Percentiles rank a stretch among this genome's conserved stretches.
phyloP scores from a whole-genome alignment of 1,140 invertebrate genomes.

The Fopius arisanus region DNA sequence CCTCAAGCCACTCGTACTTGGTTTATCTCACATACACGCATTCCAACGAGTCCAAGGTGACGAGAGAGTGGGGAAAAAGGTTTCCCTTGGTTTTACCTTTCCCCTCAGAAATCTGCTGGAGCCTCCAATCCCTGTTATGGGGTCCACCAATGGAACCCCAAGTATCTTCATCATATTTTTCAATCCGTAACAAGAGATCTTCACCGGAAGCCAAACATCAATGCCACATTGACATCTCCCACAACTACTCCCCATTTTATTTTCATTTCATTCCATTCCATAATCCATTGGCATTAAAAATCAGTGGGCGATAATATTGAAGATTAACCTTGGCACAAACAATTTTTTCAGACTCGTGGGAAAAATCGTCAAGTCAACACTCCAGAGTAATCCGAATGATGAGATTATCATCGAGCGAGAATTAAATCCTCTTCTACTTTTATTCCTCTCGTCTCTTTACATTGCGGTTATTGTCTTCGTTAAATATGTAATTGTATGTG shows the following conservation, averaged over 20 bases:
- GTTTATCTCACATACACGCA: conserved; percentile 39
- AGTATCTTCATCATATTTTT: background rate
- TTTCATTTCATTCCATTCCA: background rate
- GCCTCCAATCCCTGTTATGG: conserved; percentile 25
- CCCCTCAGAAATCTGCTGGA: conserved; percentile 25
- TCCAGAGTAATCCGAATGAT: background rate
- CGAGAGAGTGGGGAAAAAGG: conserved; percentile 27
- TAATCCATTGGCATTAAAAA: background rate
- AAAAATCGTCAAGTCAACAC: background rate
- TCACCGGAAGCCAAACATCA: background rate
- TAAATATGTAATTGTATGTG: background rate
- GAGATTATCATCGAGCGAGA: background rate
- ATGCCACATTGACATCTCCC: background rate
- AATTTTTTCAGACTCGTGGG: background rate
- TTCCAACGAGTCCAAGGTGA: conserved; percentile 49
- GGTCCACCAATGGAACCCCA: background rate
- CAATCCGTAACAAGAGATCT: background rate
- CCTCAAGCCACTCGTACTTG: background rate
- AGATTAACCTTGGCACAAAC: background rate
- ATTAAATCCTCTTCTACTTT: background rate
- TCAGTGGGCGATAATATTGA: background rate
- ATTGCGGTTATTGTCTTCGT: background rate
- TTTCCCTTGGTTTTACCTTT: conserved; percentile 1
- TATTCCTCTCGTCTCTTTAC: background rate
- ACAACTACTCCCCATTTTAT: background rate